A percentile compares a stretch with the other conserved stretches of the same genome.
Conservation (phyloP, 1,140 invertebrate genomes). For the Caenorhabditis briggsae region DNA sequence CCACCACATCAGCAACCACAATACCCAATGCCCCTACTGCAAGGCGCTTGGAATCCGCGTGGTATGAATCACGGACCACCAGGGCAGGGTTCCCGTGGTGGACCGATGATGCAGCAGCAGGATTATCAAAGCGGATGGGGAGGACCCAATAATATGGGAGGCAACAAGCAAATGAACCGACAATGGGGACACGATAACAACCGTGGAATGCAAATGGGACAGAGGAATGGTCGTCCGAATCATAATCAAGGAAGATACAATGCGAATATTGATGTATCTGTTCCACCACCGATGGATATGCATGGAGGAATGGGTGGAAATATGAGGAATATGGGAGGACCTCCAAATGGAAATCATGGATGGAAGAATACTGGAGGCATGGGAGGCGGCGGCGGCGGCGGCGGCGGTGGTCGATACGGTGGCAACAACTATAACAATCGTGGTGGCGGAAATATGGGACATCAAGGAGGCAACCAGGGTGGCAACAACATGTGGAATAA, state of each 20-base stretch:
- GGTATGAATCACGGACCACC: conserved; percentile 53
- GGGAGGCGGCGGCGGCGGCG: conserved; percentile 56
- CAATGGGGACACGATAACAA: conserved; percentile 29
- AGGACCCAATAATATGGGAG: conserved; percentile 20
- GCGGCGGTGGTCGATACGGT: conserved; percentile 52
- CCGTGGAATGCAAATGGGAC: conserved; percentile 5
- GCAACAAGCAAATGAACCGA: conserved; percentile 29
- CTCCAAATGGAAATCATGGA: conserved; percentile 36
- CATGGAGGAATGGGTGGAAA: conserved; percentile 46
- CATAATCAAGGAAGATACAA: conserved; percentile 46
- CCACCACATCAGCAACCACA: conserved; percentile 12
- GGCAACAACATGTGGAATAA: conserved; percentile 46
- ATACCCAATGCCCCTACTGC: conserved; percentile 12
- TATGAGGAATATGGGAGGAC: conserved; percentile 34
- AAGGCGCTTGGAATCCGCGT: conserved; percentile 49
- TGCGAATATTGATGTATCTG: conserved; percentile 58
- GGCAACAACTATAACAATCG: conserved; percentile 33
- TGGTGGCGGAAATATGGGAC: conserved; percentile 35
- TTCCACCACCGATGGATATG: conserved; percentile 65
- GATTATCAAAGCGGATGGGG: conserved; percentile 6
- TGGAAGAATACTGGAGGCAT: conserved; percentile 58
- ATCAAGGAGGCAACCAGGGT: not conserved
- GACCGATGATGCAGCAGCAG: conserved; percentile 46
- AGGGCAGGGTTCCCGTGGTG: conserved; percentile 48
- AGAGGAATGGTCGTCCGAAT: conserved; percentile 13